A percentile compares a stretch with the other conserved stretches of the same genome.
Evolutionary conservation across 30 jellyfish, hydroid and myxozoan species (phyloP).

Genomic region (Turritopsis dohrnii): DNA sequence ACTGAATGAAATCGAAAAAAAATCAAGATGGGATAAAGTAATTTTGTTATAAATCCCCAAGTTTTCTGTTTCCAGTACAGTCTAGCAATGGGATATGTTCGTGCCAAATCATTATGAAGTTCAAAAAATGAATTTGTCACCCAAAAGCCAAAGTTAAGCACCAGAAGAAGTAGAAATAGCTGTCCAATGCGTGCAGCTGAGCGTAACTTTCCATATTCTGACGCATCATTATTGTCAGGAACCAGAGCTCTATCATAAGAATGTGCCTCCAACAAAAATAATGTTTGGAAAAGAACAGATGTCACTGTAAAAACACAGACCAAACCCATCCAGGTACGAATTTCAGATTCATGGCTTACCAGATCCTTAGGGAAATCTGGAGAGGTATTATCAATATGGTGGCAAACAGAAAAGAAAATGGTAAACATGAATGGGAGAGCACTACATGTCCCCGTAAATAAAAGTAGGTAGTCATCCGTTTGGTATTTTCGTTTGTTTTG

Average conservation of each 20-base stretch:
- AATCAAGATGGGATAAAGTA: conserved; percentile 25
- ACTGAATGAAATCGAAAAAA: conserved; percentile 35
- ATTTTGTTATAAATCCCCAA: conserved; percentile 20
- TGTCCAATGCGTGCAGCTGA: conserved; percentile 41
- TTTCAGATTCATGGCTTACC: neutral
- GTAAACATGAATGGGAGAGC: conserved; percentile 27
- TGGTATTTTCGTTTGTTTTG: conserved; percentile 9
- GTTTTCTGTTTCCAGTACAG: conserved; percentile 11
- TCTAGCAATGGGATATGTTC: conserved; percentile 18
- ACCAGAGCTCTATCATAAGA: conserved; percentile 19
- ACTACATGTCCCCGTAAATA: conserved; percentile 25
- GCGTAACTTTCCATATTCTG: neutral
- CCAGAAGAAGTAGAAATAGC: conserved; percentile 15
- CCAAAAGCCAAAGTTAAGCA: conserved; percentile 27
- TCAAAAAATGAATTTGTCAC: conserved; percentile 24
- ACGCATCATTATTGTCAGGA: neutral
- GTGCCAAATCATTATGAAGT: neutral
- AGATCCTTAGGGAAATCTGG: neutral
- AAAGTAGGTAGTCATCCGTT: conserved; percentile 23
- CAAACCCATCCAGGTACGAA: conserved; percentile 13
- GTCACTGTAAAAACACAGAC: neutral
- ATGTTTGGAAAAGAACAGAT: conserved; percentile 30
- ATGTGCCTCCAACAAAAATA: conserved; percentile 14
- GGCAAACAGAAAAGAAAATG: conserved; percentile 18
- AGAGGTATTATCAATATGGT: neutral